Conservation (phyloP, 2,113 vertebrate genomes). For the Psophia crepitans region DNA sequence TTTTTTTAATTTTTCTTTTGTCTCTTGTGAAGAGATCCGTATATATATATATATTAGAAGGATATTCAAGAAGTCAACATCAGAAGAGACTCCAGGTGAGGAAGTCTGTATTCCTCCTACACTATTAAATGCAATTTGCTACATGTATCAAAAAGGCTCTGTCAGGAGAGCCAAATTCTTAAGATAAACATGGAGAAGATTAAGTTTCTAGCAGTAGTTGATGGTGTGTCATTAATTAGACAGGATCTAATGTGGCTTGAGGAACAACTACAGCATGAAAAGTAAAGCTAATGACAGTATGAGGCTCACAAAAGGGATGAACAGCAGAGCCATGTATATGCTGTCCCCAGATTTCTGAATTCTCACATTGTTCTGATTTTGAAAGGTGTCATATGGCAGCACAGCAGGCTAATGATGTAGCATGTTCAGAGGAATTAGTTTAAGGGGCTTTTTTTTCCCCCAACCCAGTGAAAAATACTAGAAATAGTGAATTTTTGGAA, state of each 20-base stretch:
- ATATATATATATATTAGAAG: not conserved
- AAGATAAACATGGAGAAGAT: constrained; percentile 3
- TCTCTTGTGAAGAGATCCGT: not conserved
- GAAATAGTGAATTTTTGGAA: constrained; percentile 69
- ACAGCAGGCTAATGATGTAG: constrained; percentile 70
- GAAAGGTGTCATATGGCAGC: constrained; percentile 68
- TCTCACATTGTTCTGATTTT: constrained; percentile 50
- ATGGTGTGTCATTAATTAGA: not conserved
- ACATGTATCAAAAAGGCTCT: not conserved
- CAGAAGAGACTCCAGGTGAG: not conserved
- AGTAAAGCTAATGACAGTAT: not conserved
- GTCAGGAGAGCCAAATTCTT: not conserved
- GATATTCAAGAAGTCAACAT: not conserved
- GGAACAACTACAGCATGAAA: not conserved
- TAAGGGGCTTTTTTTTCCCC: not conserved
- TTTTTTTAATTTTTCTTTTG: not conserved
- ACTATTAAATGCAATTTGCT: not conserved
- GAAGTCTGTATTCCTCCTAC: not conserved
- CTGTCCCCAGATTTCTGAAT: constrained; percentile 32
- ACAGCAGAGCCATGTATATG: not conserved
- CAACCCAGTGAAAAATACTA: constrained; percentile 54
- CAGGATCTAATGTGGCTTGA: not conserved
- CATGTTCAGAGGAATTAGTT: constrained; percentile 63
- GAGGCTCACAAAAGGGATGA: not conserved
- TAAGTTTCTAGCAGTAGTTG: not conserved